These are phyloP conservation scores for Tenthredo notha DNA, from an alignment of 2,888 invertebrate genomes.

Conservation along the genomic window DNA sequence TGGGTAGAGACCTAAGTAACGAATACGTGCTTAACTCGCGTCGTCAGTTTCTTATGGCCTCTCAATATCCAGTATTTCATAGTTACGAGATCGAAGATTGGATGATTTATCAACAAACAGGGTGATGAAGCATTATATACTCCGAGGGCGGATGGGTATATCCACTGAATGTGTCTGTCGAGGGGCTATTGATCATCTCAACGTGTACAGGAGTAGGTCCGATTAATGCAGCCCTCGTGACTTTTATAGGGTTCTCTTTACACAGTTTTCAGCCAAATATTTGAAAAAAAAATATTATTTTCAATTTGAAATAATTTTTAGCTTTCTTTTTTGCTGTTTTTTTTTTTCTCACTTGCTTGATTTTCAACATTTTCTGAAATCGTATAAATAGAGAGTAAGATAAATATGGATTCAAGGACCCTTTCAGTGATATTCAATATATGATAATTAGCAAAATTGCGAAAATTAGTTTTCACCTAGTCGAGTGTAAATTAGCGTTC, in stretches of 20 bases:
- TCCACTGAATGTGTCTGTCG: slow-evolving; percentile 14
- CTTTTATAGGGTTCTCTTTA: neutral
- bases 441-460: neutral
- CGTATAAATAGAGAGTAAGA: neutral
- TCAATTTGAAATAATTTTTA: neutral
- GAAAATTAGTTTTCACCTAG: neutral
- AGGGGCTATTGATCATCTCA: slow-evolving; percentile 15
- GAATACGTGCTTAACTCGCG: slow-evolving; percentile 3
- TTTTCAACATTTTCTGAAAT: neutral
- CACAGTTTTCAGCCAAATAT: neutral
- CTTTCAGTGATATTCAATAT: neutral
- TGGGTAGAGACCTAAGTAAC: neutral
- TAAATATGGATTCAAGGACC: neutral
- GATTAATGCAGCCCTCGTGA: neutral
- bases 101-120: slow-evolving; percentile 18
- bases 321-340: too few species aligned
- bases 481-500: neutral
- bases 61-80: neutral
- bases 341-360: neutral
- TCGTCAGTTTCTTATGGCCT: neutral
- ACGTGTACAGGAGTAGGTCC: neutral
- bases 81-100: neutral
- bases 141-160: neutral
- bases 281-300: neutral
- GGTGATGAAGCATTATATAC: slow-evolving; percentile 1